phyloP scores from a whole-genome alignment of 2,888 invertebrate species.

The Nomada goodeniana region DNA sequence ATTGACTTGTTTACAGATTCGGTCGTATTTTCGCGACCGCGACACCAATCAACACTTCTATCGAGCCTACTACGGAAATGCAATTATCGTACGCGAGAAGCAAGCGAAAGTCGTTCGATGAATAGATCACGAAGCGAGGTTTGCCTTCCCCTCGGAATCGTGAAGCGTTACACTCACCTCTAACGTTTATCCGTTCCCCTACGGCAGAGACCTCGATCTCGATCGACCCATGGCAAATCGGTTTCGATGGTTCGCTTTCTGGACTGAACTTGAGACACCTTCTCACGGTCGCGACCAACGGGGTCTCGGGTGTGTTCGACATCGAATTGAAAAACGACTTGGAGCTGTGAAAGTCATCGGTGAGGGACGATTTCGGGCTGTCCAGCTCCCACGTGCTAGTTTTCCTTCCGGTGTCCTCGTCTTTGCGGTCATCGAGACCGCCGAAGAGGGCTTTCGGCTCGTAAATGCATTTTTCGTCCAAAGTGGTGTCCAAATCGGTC shows the following conservation, averaged over 20 bases:
- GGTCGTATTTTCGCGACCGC: neutral
- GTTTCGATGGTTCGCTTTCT: slow-evolving; percentile 73
- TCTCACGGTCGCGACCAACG: slow-evolving; percentile 81
- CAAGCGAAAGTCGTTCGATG: too few relatives aligned
- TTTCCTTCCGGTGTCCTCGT: slow-evolving; percentile 65
- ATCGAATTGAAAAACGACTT: slow-evolving; percentile 79
- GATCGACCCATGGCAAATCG: slow-evolving; percentile 85
- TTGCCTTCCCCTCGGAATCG: too few relatives aligned
- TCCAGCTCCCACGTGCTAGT: slow-evolving; percentile 79
- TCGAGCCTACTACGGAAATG: too few relatives aligned
- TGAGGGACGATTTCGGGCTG: slow-evolving; percentile 80
- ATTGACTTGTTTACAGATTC: too few relatives aligned
- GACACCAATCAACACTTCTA: too few relatives aligned
- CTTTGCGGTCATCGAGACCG: slow-evolving; percentile 65
- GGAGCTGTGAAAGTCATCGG: slow-evolving; percentile 79
- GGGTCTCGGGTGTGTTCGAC: slow-evolving; percentile 80
- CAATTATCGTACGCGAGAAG: too few relatives aligned
- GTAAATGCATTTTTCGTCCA: slow-evolving; percentile 68
- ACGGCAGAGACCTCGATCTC: slow-evolving; percentile 87
- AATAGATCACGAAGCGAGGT: too few relatives aligned
- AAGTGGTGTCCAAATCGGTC: slow-evolving; percentile 79
- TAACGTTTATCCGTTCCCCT: slow-evolving; percentile 88
- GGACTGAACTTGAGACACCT: slow-evolving; percentile 83
- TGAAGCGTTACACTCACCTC: slow-evolving; percentile 86
- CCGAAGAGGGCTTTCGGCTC: slow-evolving; percentile 64